Percentiles rank a stretch among this genome's conserved stretches.
Evolutionary conservation across 2,113 vertebrate species (phyloP).

Genomic region (Etheostoma cragini): DNA sequence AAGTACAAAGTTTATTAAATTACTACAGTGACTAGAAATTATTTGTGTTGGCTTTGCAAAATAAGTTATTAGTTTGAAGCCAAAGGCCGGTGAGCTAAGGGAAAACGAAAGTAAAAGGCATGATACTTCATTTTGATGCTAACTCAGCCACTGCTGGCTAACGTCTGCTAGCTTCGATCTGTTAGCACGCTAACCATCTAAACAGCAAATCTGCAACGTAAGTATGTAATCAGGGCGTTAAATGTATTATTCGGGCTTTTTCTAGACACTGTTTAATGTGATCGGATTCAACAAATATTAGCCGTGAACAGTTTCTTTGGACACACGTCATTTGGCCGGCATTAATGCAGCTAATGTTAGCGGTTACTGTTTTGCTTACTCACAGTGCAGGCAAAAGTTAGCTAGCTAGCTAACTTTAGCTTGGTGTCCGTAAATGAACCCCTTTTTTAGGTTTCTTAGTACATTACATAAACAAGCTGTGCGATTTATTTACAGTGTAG

Average conservation of each 20-base stretch:
- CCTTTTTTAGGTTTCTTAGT: background rate
- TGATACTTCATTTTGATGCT: slow-evolving; percentile 15
- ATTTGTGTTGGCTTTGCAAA: background rate
- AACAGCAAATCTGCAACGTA: too few species aligned
- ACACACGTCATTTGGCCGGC: background rate
- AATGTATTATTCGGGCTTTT: background rate
- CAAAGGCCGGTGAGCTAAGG: background rate
- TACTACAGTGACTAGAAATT: background rate
- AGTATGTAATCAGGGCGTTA: rapidly evolving
- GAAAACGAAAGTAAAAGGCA: slow-evolving; percentile 71
- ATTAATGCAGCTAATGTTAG: slow-evolving; percentile 33
- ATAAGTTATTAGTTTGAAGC: background rate
- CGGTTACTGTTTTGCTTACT: slow-evolving; percentile 79
- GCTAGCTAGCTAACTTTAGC: slow-evolving; percentile 53
- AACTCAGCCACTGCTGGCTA: slow-evolving; percentile 23
- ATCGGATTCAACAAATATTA: rapidly evolving
- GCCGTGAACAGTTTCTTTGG: background rate
- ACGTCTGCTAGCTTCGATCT: slow-evolving; percentile 7
- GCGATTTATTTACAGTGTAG: rapidly evolving
- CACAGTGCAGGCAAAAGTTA: slow-evolving; percentile 65
- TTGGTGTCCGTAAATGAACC: background rate
- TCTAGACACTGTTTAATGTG: background rate
- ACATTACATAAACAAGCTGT: background rate
- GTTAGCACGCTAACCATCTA: slow-evolving; percentile 2
- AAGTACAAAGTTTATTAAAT: background rate